Conservation (phyloP, 2,888 invertebrate genomes). For the Tetropium fuscum region DNA sequence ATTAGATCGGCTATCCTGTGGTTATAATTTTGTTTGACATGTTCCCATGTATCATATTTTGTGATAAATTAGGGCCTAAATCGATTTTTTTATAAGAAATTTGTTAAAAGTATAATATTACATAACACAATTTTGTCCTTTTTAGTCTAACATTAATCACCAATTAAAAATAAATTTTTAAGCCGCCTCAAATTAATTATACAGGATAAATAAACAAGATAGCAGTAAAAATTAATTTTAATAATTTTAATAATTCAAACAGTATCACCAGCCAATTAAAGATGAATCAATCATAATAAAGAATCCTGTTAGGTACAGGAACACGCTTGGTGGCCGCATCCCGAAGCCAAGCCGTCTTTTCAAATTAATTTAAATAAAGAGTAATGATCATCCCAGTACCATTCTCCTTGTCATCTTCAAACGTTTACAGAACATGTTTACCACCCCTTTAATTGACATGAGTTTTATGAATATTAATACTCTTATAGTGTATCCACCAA, state of each 20-base stretch:
- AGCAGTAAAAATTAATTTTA: constrained; percentile 18
- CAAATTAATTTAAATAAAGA: constrained; percentile 39
- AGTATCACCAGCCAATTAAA: constrained; percentile 24
- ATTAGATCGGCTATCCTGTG: too few relatives aligned
- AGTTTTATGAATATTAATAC: constrained; percentile 40
- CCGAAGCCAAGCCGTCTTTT: constrained; percentile 22
- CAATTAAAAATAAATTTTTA: constrained; percentile 14
- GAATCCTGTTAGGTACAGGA: constrained; percentile 1
- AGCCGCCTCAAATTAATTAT: constrained; percentile 10
- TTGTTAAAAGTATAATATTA: constrained; percentile 13
- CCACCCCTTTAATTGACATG: constrained; percentile 42
- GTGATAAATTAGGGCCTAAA: neutral
- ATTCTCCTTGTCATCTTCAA: constrained; percentile 36
- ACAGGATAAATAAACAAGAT: constrained; percentile 11
- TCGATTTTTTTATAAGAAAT: constrained; percentile 1
- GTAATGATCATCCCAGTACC: constrained; percentile 36
- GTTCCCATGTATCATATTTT: neutral
- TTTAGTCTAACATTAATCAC: constrained; percentile 16
- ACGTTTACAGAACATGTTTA: constrained; percentile 35
- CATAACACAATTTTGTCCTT: constrained; percentile 15
- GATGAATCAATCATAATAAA: constrained; percentile 24
- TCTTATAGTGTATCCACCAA: constrained; percentile 13
- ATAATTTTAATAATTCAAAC: constrained; percentile 14
- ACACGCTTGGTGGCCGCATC: constrained; percentile 20
- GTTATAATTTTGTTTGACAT: constrained; percentile 6